phyloP scores from a whole-genome alignment of 2,888 invertebrate genomes.

The Anticlea derivata region DNA sequence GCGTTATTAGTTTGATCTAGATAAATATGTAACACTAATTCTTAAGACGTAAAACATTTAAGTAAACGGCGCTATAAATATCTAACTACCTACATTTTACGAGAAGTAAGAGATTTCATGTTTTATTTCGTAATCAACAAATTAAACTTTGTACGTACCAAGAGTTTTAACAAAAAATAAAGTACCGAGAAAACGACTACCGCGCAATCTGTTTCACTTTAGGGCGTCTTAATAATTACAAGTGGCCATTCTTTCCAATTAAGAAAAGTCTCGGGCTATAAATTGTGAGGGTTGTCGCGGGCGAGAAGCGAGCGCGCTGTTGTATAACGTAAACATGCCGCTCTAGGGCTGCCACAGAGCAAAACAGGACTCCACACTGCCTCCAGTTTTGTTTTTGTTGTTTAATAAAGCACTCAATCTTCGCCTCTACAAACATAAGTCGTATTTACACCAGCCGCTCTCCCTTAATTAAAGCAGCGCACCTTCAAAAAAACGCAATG shows the following conservation, averaged over 20 bases:
- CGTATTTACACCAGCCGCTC: constrained; percentile 62
- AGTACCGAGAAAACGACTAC: constrained; percentile 61
- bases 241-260: constrained; percentile 84
- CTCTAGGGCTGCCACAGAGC: constrained; percentile 62
- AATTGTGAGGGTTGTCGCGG: constrained; percentile 79
- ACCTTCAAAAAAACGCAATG: constrained; percentile 66
- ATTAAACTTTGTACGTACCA: constrained; percentile 54
- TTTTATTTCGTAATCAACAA: constrained; percentile 48
- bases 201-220: constrained; percentile 83
- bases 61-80: constrained; percentile 9
- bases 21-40: too few species aligned
- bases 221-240: constrained; percentile 83
- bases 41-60: constrained; percentile 7
- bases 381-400: constrained; percentile 61
- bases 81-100: constrained; percentile 5
- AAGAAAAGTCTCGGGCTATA: constrained; percentile 82
- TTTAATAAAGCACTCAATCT: constrained; percentile 69
- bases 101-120: constrained; percentile 31
- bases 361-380: constrained; percentile 38
- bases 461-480: constrained; percentile 73
- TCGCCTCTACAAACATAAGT: constrained; percentile 63
- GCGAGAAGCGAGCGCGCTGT: constrained; percentile 59
- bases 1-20: background rate
- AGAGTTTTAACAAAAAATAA: constrained; percentile 61
- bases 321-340: constrained; percentile 70